These are phyloP conservation scores for Patagioenas fasciata DNA, from an alignment of 2,113 vertebrate genomes.

Conservation along the genomic window DNA sequence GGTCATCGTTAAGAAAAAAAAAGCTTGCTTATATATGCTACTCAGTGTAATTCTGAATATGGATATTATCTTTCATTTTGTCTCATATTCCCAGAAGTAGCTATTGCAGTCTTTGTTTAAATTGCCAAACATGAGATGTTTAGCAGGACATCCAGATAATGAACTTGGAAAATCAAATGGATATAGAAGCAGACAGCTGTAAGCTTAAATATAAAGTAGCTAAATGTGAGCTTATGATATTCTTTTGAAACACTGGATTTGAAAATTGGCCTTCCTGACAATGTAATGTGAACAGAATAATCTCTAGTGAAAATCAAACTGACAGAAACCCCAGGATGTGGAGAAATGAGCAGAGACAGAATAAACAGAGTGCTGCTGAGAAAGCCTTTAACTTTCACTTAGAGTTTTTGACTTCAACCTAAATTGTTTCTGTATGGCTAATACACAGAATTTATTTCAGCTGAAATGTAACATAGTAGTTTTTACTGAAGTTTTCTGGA, in stretches of 20 bases:
- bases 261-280: not conserved
- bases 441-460: not conserved
- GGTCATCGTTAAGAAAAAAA: not conserved
- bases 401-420: not conserved
- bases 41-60: not conserved
- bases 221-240: not conserved
- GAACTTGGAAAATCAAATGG: not conserved
- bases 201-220: not conserved
- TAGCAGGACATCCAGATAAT: not conserved
- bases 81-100: not conserved
- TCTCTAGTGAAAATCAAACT: not conserved
- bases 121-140: not conserved
- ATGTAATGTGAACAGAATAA: not conserved
- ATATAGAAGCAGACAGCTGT: not conserved
- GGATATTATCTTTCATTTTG: not conserved
- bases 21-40: not conserved
- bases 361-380: not conserved
- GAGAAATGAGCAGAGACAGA: not conserved
- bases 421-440: not conserved
- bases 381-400: not conserved
- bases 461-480: not conserved
- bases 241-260: not conserved
- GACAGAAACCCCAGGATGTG: not conserved
- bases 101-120: not conserved
- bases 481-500: not conserved